phyloP scores from a whole-genome alignment of 2,113 vertebrate species.

The Archilochus colubris region DNA sequence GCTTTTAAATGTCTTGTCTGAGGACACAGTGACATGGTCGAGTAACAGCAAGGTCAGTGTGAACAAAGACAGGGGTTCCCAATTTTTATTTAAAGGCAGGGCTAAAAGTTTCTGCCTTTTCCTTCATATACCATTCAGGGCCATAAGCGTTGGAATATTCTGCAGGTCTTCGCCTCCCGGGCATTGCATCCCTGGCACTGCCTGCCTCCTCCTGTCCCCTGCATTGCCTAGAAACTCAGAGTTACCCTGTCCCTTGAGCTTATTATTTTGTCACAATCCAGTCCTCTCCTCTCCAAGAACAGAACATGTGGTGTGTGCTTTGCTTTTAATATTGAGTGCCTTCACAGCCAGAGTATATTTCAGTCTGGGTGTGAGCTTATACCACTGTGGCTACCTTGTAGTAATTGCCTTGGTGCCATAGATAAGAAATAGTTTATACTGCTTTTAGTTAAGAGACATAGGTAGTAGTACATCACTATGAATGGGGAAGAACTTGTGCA shows the following conservation, averaged over 20 bases:
- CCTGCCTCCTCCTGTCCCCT: background rate
- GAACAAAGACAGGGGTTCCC: background rate
- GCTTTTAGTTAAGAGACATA: background rate
- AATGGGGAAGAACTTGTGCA: background rate
- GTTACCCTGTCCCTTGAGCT: background rate
- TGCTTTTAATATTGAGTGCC: background rate
- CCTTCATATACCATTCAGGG: background rate
- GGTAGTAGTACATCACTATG: background rate
- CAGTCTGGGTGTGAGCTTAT: background rate
- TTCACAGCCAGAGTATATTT: background rate
- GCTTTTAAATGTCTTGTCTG: background rate
- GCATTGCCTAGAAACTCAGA: background rate
- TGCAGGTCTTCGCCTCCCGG: background rate
- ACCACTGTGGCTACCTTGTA: background rate
- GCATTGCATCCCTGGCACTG: accelerated
- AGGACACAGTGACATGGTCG: background rate
- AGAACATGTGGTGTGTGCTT: background rate
- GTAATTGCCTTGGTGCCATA: background rate
- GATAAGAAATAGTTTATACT: background rate
- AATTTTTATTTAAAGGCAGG: background rate
- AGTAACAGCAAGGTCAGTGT: background rate
- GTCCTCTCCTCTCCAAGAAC: background rate
- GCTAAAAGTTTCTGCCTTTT: background rate
- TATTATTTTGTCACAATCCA: background rate
- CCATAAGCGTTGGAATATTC: background rate